Percentiles rank a stretch among this genome's conserved stretches.
Evolutionary conservation across 2,113 vertebrate species (phyloP).

Genomic region (Cnemophilus loriae): DNA sequence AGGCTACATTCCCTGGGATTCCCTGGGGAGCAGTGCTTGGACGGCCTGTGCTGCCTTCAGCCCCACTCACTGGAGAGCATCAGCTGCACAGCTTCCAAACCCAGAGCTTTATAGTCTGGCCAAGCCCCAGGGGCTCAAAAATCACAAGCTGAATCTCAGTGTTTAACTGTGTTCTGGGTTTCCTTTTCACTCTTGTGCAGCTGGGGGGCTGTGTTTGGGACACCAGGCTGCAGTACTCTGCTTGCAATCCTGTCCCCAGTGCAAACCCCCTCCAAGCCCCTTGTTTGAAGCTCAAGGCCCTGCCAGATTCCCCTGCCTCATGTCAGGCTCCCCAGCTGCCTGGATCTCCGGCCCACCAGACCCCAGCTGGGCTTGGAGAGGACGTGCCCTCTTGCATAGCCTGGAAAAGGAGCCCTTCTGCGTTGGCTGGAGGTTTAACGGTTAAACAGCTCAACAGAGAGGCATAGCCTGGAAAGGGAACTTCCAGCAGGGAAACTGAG

Average conservation of each 20-base stretch:
- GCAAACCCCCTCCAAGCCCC: neutral
- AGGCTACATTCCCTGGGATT: neutral
- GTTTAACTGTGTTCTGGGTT: conserved; percentile 1
- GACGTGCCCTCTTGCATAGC: rapidly evolving
- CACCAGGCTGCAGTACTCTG: neutral
- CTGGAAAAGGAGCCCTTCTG: neutral
- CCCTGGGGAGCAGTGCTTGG: neutral
- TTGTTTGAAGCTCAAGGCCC: neutral
- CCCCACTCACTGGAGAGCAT: neutral
- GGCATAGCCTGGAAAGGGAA: neutral
- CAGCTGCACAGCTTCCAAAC: conserved; percentile 4
- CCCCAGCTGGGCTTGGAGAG: neutral
- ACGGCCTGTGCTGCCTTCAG: rapidly evolving
- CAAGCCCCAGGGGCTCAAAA: conserved; percentile 48
- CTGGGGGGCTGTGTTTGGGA: neutral
- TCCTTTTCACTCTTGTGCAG: neutral
- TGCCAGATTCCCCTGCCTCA: neutral
- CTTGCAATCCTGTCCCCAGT: neutral
- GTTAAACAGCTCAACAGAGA: neutral
- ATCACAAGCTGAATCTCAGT: conserved; percentile 16
- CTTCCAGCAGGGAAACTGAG: neutral
- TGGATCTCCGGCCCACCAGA: neutral
- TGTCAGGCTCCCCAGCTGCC: neutral
- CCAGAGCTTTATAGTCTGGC: conserved; percentile 52
- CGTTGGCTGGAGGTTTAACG: neutral